These are phyloP conservation scores for Eurystomus glaucurus DNA, from an alignment of 2,797 vertebrate species.

Conservation along the genomic window DNA sequence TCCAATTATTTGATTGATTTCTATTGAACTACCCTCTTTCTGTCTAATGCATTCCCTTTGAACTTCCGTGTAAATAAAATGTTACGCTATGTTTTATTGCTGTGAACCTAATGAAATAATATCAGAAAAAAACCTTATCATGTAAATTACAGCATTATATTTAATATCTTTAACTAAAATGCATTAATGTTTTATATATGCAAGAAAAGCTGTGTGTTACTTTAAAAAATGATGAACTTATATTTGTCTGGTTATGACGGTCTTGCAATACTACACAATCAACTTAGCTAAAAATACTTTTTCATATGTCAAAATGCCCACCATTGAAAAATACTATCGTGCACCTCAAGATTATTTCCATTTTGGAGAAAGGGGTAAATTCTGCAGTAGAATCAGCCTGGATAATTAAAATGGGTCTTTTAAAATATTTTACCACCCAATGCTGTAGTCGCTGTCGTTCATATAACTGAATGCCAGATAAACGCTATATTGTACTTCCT, in stretches of 20 bases:
- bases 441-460: constrained; percentile 39
- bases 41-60: constrained; percentile 76
- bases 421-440: constrained; percentile 48
- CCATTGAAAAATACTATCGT: constrained; percentile 77
- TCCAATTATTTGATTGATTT: constrained; percentile 75
- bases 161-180: constrained; percentile 77
- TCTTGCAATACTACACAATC: constrained; percentile 72
- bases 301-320: constrained; percentile 77
- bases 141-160: constrained; percentile 64
- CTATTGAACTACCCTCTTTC: constrained; percentile 74
- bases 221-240: constrained; percentile 76
- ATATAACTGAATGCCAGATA: constrained; percentile 64
- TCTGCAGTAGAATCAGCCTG: constrained; percentile 69
- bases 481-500: constrained; percentile 62
- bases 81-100: constrained; percentile 81
- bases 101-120: constrained; percentile 79
- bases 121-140: background rate
- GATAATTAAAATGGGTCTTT: constrained; percentile 48
- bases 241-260: constrained; percentile 65
- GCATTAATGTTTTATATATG: constrained; percentile 69
- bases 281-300: constrained; percentile 81
- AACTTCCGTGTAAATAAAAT: constrained; percentile 75
- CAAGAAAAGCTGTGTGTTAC: constrained; percentile 60
- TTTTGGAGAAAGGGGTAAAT: constrained; percentile 64
- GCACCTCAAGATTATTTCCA: constrained; percentile 67